Evolutionary conservation across 2,113 vertebrate genomes (phyloP).

Genomic region (Procavia capensis): DNA sequence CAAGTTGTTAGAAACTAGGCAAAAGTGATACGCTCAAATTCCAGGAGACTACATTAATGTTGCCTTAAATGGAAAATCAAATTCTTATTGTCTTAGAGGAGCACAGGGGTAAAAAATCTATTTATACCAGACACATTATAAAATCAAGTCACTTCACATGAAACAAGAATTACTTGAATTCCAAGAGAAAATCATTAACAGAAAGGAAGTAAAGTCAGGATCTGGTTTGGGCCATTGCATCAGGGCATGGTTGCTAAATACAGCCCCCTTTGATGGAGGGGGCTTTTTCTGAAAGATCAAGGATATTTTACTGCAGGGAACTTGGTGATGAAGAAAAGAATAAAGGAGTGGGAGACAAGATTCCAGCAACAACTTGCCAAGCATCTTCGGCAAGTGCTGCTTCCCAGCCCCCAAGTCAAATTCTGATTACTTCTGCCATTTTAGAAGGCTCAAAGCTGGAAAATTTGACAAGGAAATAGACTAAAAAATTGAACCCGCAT

Average conservation of each 20-base stretch:
- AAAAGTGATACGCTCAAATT: slow-evolving; percentile 53
- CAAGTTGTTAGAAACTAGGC: slow-evolving; percentile 43
- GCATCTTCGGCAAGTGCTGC: not conserved
- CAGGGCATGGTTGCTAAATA: not conserved
- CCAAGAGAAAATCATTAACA: slow-evolving; percentile 64
- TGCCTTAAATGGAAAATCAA: slow-evolving; percentile 69
- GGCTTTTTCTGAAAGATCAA: not conserved
- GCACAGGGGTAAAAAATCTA: slow-evolving; percentile 40
- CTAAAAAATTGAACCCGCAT: slow-evolving; percentile 59
- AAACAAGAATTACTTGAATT: slow-evolving; percentile 71
- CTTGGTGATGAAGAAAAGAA: not conserved
- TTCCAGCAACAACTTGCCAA: slow-evolving; percentile 25
- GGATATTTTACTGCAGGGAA: not conserved
- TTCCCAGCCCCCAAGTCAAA: not conserved
- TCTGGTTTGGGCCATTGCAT: not conserved
- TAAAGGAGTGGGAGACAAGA: not conserved
- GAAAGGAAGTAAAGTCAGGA: slow-evolving; percentile 38
- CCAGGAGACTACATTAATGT: slow-evolving; percentile 65
- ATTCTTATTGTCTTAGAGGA: slow-evolving; percentile 58
- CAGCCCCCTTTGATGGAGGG: not conserved
- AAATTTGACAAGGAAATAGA: slow-evolving; percentile 64
- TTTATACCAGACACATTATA: slow-evolving; percentile 72
- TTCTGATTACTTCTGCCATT: slow-evolving; percentile 63
- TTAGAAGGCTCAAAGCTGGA: slow-evolving; percentile 32
- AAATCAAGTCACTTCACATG: slow-evolving; percentile 76